phyloP scores from a whole-genome alignment of 1,140 invertebrate species.

The Platyura marginata region DNA sequence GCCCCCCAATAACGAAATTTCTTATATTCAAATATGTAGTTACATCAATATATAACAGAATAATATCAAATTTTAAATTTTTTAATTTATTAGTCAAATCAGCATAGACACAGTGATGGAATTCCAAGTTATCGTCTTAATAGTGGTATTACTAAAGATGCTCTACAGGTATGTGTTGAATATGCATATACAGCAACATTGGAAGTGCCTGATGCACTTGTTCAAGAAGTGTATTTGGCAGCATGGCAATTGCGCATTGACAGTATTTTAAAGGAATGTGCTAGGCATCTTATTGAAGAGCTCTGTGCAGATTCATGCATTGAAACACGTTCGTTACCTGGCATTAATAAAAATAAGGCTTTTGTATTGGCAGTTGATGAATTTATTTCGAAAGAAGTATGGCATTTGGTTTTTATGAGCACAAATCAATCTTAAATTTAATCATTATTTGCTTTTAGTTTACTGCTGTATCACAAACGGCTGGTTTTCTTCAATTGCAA shows the following conservation, averaged over 20 bases:
- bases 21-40: background rate
- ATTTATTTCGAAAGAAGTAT: slow-evolving; percentile 52
- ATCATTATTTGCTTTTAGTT: no score
- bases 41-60: background rate
- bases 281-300: slow-evolving; percentile 44
- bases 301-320: slow-evolving; percentile 51
- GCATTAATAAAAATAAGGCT: slow-evolving; percentile 38
- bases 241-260: slow-evolving; percentile 57
- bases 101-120: slow-evolving; percentile 3
- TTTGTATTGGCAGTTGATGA: slow-evolving; percentile 43
- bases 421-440: no score
- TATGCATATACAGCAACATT: slow-evolving; percentile 55
- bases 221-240: slow-evolving; percentile 50
- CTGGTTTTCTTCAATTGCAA: slow-evolving; percentile 31
- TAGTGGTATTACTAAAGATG: slow-evolving; percentile 10
- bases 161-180: slow-evolving; percentile 54
- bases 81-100: background rate
- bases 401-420: slow-evolving; percentile 14
- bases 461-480: slow-evolving; percentile 32
- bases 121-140: slow-evolving; percentile 6
- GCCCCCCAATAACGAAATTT: slow-evolving; percentile 1
- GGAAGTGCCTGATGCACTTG: slow-evolving; percentile 24
- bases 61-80: background rate
- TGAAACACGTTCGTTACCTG: slow-evolving; percentile 44
- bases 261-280: slow-evolving; percentile 47